A percentile compares a stretch with the other conserved stretches of the same genome.
These are phyloP conservation scores for Peromyscus melanophrys DNA, from an alignment of 2,797 vertebrate genomes.

Conservation along the genomic window DNA sequence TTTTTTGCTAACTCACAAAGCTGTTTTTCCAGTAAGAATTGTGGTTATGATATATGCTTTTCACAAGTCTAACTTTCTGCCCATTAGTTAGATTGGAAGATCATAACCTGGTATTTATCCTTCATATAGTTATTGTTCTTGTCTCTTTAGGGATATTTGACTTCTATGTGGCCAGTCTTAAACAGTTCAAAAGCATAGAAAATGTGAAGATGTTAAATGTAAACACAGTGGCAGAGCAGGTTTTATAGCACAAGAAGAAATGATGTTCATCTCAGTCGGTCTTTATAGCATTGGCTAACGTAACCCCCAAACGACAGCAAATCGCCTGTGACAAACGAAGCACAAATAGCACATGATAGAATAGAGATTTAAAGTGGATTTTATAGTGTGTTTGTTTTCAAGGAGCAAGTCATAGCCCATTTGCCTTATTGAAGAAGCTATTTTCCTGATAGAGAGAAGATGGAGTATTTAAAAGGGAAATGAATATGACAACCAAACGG, in stretches of 20 bases:
- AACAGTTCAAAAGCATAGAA: not conserved
- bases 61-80: not conserved
- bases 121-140: not conserved
- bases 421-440: slow-evolving; percentile 74
- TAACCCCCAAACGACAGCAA: slow-evolving; percentile 65
- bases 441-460: slow-evolving; percentile 72
- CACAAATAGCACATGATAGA: slow-evolving; percentile 70
- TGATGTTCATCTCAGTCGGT: slow-evolving; percentile 6
- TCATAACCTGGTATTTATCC: not conserved
- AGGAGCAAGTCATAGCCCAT: slow-evolving; percentile 71
- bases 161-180: slow-evolving; percentile 28
- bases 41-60: not conserved
- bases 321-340: slow-evolving; percentile 58
- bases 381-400: slow-evolving; percentile 65
- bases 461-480: slow-evolving; percentile 82
- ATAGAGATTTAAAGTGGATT: slow-evolving; percentile 63
- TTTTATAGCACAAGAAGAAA: slow-evolving; percentile 51
- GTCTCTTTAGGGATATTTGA: slow-evolving; percentile 2
- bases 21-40: not conserved
- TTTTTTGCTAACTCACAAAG: not conserved
- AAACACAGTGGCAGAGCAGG: not conserved
- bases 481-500: slow-evolving; percentile 71
- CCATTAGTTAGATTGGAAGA: not conserved
- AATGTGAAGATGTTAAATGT: slow-evolving; percentile 39
- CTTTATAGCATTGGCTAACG: slow-evolving; percentile 4